These are phyloP conservation scores for Corvus moneduloides DNA, from an alignment of 2,113 vertebrate genomes.

Conservation along the genomic window DNA sequence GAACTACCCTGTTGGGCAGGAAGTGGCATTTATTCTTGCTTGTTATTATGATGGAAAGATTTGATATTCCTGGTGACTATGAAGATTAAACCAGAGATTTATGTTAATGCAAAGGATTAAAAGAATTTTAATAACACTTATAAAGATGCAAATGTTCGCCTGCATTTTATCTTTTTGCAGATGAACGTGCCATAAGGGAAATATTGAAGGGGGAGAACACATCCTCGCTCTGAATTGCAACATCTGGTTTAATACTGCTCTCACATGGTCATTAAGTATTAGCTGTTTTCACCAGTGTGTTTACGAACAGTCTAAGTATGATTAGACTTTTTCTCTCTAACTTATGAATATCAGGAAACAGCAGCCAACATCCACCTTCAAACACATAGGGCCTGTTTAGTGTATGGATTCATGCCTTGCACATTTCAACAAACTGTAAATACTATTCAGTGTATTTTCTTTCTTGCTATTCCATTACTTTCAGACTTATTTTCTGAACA, in stretches of 20 bases:
- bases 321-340: neutral
- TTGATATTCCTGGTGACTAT: slow-evolving; percentile 51
- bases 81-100: slow-evolving; percentile 66
- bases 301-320: neutral
- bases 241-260: slow-evolving; percentile 65
- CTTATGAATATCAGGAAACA: neutral
- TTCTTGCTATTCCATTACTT: neutral
- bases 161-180: slow-evolving; percentile 56
- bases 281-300: neutral
- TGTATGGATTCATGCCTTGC: neutral
- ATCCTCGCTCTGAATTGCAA: neutral
- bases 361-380: neutral
- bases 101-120: slow-evolving; percentile 71
- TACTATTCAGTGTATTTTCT: neutral
- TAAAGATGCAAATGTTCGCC: slow-evolving; percentile 65
- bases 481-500: neutral
- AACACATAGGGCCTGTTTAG: neutral
- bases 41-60: slow-evolving; percentile 34
- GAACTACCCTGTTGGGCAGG: neutral
- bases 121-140: slow-evolving; percentile 64
- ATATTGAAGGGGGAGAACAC: neutral
- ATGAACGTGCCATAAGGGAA: slow-evolving; percentile 60
- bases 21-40: slow-evolving; percentile 32
- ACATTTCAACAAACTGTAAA: neutral
- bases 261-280: slow-evolving; percentile 46